Conservation (phyloP, 2,797 vertebrate genomes). For the Scyliorhinus canicula region DNA sequence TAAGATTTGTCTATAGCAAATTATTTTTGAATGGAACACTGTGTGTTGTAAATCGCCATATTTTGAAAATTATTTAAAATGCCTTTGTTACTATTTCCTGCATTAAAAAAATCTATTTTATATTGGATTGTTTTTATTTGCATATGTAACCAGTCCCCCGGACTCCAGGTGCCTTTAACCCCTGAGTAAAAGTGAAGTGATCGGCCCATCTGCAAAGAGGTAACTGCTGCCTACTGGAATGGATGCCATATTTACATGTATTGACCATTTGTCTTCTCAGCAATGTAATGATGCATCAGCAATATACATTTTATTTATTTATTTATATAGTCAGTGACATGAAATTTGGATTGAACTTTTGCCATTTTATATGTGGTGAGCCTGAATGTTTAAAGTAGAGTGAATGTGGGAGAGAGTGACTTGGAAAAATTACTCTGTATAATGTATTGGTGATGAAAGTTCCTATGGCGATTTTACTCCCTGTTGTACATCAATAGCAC, state of each 20-base stretch:
- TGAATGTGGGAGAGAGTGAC: background rate
- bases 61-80: slow-evolving; percentile 96
- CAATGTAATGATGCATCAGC: background rate
- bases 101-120: slow-evolving; percentile 97
- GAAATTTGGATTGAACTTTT: background rate
- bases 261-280: background rate
- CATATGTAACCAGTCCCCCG: background rate
- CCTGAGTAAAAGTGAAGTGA: background rate
- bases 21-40: slow-evolving; percentile 97
- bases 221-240: background rate
- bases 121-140: slow-evolving; percentile 55
- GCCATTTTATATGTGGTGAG: background rate
- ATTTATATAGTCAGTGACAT: background rate
- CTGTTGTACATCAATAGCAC: background rate
- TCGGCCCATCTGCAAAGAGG: background rate
- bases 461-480: background rate
- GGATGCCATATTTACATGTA: background rate
- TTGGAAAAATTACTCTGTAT: background rate
- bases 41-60: slow-evolving; percentile 87
- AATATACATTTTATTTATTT: too few relatives aligned
- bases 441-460: background rate
- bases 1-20: slow-evolving; percentile 66
- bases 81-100: slow-evolving; percentile 92
- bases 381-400: background rate
- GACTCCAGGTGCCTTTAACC: background rate